phyloP scores from a whole-genome alignment of 2,888 invertebrate genomes.

The Charanyca ferruginea region DNA sequence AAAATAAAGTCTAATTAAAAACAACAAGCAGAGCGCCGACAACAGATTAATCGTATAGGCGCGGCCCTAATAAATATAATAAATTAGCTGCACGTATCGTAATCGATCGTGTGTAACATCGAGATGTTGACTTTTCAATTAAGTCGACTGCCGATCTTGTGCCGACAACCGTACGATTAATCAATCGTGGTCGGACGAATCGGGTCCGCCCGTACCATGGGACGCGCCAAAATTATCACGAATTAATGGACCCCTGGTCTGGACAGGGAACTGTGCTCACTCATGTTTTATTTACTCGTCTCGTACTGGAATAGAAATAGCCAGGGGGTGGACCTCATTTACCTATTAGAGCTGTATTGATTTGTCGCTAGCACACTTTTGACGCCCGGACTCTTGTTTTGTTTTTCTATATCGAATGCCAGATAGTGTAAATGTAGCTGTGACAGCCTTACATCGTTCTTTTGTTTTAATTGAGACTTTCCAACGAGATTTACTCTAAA shows the following conservation, averaged over 20 bases:
- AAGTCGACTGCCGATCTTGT: slow-evolving; percentile 82
- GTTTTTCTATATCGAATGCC: slow-evolving; percentile 5
- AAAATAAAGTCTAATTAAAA: slow-evolving; percentile 67
- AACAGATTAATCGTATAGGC: slow-evolving; percentile 60
- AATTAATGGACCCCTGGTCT: slow-evolving; percentile 62
- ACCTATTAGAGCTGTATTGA: slow-evolving; percentile 59
- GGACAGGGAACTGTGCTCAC: slow-evolving; percentile 53
- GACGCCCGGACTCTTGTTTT: not conserved
- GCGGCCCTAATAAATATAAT: slow-evolving; percentile 74
- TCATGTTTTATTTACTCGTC: slow-evolving; percentile 66
- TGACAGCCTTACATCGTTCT: too few species aligned
- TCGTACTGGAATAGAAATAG: slow-evolving; percentile 61
- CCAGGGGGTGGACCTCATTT: slow-evolving; percentile 55
- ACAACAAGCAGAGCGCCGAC: slow-evolving; percentile 54
- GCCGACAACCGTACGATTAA: slow-evolving; percentile 82
- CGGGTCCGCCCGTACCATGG: slow-evolving; percentile 55
- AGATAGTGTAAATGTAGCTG: not conserved
- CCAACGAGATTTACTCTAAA: too few species aligned
- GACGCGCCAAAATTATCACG: slow-evolving; percentile 66
- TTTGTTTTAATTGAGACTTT: too few species aligned
- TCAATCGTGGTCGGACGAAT: slow-evolving; percentile 74
- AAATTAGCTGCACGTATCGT: slow-evolving; percentile 79
- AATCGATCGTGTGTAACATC: slow-evolving; percentile 81
- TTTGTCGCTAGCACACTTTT: slow-evolving; percentile 28
- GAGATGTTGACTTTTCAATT: slow-evolving; percentile 91